Evolutionary conservation across 2,113 vertebrate species (phyloP).

Genomic region (Hystrix cristata): DNA sequence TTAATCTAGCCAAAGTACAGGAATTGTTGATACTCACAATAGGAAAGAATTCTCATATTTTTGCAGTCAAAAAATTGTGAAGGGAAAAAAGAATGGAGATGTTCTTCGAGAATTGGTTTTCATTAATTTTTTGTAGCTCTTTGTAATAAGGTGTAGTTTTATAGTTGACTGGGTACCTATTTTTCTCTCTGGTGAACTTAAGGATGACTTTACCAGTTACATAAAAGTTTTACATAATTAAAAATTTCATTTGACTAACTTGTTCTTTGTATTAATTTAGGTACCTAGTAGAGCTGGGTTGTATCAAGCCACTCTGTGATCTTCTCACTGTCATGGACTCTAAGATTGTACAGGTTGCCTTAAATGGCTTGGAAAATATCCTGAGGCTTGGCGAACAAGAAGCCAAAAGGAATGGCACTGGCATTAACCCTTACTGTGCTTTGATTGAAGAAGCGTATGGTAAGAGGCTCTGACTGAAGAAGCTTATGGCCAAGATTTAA

Average conservation of each 20-base stretch:
- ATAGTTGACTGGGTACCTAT: background rate
- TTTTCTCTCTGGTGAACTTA: constrained; percentile 57
- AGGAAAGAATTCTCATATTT: background rate
- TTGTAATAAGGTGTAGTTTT: background rate
- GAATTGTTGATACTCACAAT: background rate
- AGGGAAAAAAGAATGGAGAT: background rate
- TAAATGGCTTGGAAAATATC: constrained; percentile 98
- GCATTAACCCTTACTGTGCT: constrained; percentile 98
- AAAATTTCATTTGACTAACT: constrained; percentile 33
- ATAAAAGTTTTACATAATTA: constrained; percentile 32
- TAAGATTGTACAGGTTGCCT: constrained; percentile 98
- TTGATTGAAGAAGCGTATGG: constrained; percentile 98
- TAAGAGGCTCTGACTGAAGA: constrained; percentile 94
- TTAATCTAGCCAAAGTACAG: background rate
- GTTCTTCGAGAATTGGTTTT: background rate
- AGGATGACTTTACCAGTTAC: constrained; percentile 7
- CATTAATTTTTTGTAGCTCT: constrained; percentile 5
- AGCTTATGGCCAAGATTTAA: constrained; percentile 90
- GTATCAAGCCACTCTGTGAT: constrained; percentile 98
- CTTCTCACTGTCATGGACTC: constrained; percentile 99
- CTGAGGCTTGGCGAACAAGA: constrained; percentile 97
- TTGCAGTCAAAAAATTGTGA: constrained; percentile 21
- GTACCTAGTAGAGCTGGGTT: constrained; percentile 96
- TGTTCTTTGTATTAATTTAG: constrained; percentile 87
- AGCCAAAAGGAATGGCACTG: constrained; percentile 93